Evolutionary conservation across 2,797 vertebrate genomes (phyloP), one percentile per base, ranked within the genome.

Genomic region (Lindbergichthys nudifrons): DNA sequence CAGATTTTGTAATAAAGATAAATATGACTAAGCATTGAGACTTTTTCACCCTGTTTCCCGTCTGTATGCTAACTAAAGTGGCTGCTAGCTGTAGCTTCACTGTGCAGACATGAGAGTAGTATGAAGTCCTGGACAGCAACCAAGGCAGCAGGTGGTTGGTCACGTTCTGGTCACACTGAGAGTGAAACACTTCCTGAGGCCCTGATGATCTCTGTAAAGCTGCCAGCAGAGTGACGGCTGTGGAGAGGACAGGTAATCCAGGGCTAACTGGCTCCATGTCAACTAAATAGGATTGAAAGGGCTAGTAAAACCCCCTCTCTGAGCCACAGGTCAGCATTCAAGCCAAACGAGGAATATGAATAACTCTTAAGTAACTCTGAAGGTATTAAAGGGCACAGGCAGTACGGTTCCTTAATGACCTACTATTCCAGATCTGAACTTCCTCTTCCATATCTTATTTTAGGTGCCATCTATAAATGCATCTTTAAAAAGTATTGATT

Each of bases 261-360:
- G 9, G 19, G 73, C 67, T 92, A 91, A 94, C 87, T 83, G 88
- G 84, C 79, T 91, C 83, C 81, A 81, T 88, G 89, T 84, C 82
- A 52, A 46, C 81, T 74, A 90, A 92, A 84, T 79, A 77, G 92
- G 91, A 93, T 92, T 88, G 81, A 60, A 63, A 85, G 62, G 74
- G 63, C 48, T 57, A 26, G 84, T 65, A 14, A 43, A 62, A 71
- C 75, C 54, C 77, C 43, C 54, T 67, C 73, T 66, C 59, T 54
- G 61, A 76, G 65, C 64, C 41, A 43, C 36, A 64, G 71, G 66
- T 77, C 70, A 63, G 30, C 23, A 73, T 73, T 73, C 51, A 63
- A 74, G 77, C 56, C 52, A 59, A 36, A 64, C 61, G 78, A 26
- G 47, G 67, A 64, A 82, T 69, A 88, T 73, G 80, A 89, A 80